Percentiles rank a stretch among this genome's conserved stretches.
phyloP scores from a whole-genome alignment of 2,113 vertebrate species.

The Bettongia penicillata region DNA sequence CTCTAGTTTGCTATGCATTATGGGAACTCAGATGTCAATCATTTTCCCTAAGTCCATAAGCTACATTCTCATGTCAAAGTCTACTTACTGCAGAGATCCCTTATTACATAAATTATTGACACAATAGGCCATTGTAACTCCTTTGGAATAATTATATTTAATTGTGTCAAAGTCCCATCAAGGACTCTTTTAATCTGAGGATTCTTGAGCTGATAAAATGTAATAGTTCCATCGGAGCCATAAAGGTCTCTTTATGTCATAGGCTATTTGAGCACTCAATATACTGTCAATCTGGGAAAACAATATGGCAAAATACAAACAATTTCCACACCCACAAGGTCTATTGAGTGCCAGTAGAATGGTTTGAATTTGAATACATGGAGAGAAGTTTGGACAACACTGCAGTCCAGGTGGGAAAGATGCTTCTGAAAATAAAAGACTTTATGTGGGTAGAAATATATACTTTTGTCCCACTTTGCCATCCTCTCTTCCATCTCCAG shows the following conservation, averaged over 20 bases:
- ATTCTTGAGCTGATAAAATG: constrained; percentile 83
- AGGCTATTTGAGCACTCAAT: constrained; percentile 83
- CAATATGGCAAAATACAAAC: constrained; percentile 75
- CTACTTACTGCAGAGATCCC: constrained; percentile 66
- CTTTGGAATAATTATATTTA: constrained; percentile 81
- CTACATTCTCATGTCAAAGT: constrained; percentile 58
- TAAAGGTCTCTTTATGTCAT: constrained; percentile 83
- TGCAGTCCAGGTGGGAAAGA: neutral
- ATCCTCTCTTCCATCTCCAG: neutral
- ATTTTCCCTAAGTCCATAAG: neutral
- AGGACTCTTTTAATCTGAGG: constrained; percentile 83
- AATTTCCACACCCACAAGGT: constrained; percentile 70
- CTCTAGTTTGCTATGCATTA: neutral
- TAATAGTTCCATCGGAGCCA: constrained; percentile 79
- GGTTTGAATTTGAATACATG: constrained; percentile 39
- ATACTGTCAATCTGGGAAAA: constrained; percentile 77
- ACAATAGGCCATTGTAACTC: constrained; percentile 79
- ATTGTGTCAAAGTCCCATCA: constrained; percentile 80
- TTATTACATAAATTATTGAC: constrained; percentile 83
- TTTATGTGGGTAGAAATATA: neutral
- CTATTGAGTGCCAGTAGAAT: constrained; percentile 47
- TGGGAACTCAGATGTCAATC: constrained; percentile 3
- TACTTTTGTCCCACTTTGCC: neutral
- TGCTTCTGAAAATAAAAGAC: neutral
- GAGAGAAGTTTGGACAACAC: neutral